Base-by-base conservation (phyloP, 1,140 invertebrate species). In the Drosophila trapezifrons region DNA sequence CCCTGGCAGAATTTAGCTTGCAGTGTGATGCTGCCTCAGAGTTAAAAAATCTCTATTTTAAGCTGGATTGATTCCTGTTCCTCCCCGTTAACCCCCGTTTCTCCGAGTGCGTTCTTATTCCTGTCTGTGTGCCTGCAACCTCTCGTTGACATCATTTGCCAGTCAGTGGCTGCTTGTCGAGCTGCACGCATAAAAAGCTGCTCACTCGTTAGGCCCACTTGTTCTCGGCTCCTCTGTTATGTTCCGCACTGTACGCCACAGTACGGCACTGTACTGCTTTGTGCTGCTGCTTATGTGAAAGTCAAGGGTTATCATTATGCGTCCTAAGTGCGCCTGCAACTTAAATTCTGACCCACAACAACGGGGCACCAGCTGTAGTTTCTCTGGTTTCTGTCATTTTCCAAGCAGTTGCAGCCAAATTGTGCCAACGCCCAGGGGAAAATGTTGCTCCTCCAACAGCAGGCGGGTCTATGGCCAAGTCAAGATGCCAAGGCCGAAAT, bases 71-170 rank as follows among this genome's bases (percentile, higher is more conserved):
- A 0, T 13, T 27, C 10, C 47, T 29, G 1, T 25, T 7, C 15
- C 13, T 46, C 7, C 25, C 17, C n/a, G 8, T 18, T 18, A 1
- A 18, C 13, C 1, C 0, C 3, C 12, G 13, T 37, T 69, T 55
- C 25, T 47, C 13, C 27, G 2, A 52, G 62, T 69, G 65, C 18
- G 29, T 54, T 58, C 64, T 57, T 55, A 37, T 67, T 57, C 10
- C 42, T 75, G 32, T 27, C 35, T 69, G 58, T 76, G 57, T 40
- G 70, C 54, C 72, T 83, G 76, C 80, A 77, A 67, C 47, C 82
- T 85, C 81, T 85, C 64, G 81, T 85, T 85, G 81, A 85, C 81
- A 85, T 85, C 67, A 80, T 85, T 85, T 85, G 77, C 63, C 81
- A 85, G 81, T 74, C 81, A 80, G 77, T 66, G 58, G 78, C 67